Evolutionary conservation across 1,140 invertebrate genomes (phyloP).

Genomic region (Dermatophagoides farinae): DNA sequence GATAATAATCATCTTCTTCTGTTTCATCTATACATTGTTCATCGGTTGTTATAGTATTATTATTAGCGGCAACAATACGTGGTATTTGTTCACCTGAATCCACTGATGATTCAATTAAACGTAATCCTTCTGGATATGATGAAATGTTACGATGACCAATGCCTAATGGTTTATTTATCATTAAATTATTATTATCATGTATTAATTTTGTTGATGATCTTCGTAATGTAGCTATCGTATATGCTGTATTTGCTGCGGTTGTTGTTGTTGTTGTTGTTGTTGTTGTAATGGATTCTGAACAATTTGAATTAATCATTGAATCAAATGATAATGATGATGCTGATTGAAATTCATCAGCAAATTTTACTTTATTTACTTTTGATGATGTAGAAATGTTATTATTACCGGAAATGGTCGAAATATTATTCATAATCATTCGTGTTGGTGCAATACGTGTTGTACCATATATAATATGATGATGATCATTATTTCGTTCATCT

Average conservation of each 20-base stretch:
- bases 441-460: constrained; percentile 3
- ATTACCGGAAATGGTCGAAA: not conserved
- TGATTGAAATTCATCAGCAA: not conserved
- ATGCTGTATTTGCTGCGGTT: not conserved
- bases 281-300: no score
- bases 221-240: not conserved
- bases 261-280: no score
- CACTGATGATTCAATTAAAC: not conserved
- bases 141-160: not conserved
- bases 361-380: constrained; percentile 2
- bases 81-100: not conserved
- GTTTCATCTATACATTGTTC: not conserved
- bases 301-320: not conserved
- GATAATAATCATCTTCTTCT: constrained; percentile 6
- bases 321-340: not conserved
- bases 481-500: not conserved
- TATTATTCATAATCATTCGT: not conserved
- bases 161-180: not conserved
- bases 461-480: not conserved
- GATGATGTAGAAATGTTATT: not conserved
- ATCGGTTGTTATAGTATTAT: not conserved
- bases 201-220: not conserved
- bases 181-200: no score
- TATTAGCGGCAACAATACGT: not conserved
- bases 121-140: not conserved